A percentile compares a stretch with the other conserved stretches of the same genome.
phyloP scores from a whole-genome alignment of 2,113 vertebrate genomes.

The Corvus cornix region DNA sequence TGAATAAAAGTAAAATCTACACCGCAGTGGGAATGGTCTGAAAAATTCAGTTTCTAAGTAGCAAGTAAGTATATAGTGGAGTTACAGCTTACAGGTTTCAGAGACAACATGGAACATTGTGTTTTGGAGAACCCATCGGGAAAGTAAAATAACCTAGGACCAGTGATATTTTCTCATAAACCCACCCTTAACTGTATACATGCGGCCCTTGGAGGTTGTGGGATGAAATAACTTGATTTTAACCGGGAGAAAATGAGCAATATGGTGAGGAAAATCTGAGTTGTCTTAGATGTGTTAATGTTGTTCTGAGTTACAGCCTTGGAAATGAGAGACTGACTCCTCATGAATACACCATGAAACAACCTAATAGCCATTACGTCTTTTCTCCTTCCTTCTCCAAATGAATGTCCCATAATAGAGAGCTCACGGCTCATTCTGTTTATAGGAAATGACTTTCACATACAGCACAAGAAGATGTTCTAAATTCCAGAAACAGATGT shows the following conservation, averaged over 20 bases:
- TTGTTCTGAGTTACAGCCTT: neutral
- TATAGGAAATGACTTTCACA: constrained; percentile 23
- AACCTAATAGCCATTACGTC: neutral
- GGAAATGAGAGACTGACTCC: neutral
- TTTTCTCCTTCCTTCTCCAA: neutral
- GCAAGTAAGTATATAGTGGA: neutral
- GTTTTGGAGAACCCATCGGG: neutral
- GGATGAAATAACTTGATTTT: neutral
- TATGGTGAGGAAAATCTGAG: neutral
- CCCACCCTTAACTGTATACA: neutral
- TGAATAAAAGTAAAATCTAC: neutral
- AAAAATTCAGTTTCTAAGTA: neutral
- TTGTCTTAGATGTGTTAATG: neutral
- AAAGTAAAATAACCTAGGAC: neutral
- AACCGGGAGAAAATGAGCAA: neutral
- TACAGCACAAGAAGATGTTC: neutral
- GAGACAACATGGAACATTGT: neutral
- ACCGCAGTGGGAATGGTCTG: neutral
- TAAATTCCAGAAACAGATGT: constrained; percentile 28
- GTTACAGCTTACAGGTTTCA: neutral
- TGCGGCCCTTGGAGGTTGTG: neutral
- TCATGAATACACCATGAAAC: constrained; percentile 26
- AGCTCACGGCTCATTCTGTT: constrained; percentile 16
- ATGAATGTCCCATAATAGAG: neutral
- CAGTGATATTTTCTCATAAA: neutral